Conservation (phyloP, 1,140 invertebrate genomes). For the Megalopta genalis region DNA sequence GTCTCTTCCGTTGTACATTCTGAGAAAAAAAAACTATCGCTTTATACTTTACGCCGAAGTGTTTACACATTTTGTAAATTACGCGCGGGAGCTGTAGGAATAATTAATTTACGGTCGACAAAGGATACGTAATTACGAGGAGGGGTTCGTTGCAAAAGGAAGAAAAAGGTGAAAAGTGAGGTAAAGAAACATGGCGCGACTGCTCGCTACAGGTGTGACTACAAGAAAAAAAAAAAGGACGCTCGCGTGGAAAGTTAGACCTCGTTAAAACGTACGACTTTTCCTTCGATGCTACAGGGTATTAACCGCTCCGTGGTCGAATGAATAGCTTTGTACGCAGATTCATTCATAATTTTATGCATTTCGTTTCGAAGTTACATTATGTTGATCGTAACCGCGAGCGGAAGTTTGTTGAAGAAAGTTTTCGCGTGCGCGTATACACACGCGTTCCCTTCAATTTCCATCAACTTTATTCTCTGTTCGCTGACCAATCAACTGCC, state of each 20-base stretch:
- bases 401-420: no score
- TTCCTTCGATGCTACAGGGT: neutral
- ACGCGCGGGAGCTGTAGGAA: neutral
- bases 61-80: no score
- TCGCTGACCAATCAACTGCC: no score
- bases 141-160: neutral
- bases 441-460: no score
- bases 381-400: neutral
- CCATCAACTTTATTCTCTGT: no score
- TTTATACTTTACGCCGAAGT: neutral
- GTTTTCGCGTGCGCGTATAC: no score
- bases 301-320: neutral
- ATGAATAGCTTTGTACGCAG: neutral
- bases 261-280: neutral
- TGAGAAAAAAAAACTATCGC: neutral
- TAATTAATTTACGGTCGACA: neutral
- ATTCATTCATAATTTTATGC: slow-evolving; percentile 4
- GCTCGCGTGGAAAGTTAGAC: neutral
- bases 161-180: neutral
- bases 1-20: neutral
- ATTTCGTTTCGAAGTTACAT: neutral
- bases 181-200: no score
- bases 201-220: neutral
- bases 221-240: neutral
- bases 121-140: neutral